Conservation (phyloP, 2,888 invertebrate species). For the Osmoderma eremita region DNA sequence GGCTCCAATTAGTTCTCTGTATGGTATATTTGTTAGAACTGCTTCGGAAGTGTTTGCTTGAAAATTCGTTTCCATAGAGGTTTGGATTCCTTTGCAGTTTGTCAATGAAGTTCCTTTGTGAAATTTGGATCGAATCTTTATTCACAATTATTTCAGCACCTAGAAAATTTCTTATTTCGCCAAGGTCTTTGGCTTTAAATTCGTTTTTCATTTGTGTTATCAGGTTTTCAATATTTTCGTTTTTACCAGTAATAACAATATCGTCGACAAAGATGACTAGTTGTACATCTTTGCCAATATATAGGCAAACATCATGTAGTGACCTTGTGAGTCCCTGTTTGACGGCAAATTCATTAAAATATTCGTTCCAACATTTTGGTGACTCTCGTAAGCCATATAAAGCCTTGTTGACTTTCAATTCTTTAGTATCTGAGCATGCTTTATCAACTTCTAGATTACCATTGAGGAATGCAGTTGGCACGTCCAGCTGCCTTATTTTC, state of each 20-base stretch:
- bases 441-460: slow-evolving; percentile 10
- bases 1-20: no score
- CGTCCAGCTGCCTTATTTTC: slow-evolving; percentile 7
- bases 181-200: not conserved
- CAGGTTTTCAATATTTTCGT: not conserved
- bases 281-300: not conserved
- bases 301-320: not conserved
- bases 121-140: no score
- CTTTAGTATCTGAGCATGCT: not conserved
- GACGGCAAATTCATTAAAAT: no score
- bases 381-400: slow-evolving; percentile 10
- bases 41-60: no score
- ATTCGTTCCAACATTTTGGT: slow-evolving; percentile 12
- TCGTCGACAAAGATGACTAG: not conserved
- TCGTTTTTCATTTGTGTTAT: not conserved
- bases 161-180: slow-evolving; percentile 2
- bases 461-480: not conserved
- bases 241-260: not conserved
- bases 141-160: no score
- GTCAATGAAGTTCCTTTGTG: no score
- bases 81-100: not conserved
- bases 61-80: not conserved
- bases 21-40: not conserved
- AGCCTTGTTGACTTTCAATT: slow-evolving; percentile 12
- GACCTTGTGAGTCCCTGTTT: not conserved